Conservation (phyloP, 2,797 vertebrate genomes). For the Sciurus vulgaris region DNA sequence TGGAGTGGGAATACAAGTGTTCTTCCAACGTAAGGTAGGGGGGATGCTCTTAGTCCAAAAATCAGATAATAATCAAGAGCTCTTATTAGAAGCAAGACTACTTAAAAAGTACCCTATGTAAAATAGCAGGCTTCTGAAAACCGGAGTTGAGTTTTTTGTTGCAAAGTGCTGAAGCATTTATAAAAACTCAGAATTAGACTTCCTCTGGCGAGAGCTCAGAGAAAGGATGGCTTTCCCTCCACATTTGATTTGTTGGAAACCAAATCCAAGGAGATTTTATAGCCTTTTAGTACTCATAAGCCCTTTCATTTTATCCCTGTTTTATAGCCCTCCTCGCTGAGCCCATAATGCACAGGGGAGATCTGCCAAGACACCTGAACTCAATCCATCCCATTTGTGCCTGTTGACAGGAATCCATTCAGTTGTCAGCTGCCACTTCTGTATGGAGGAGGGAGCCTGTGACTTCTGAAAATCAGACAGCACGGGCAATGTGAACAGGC, state of each 20-base stretch:
- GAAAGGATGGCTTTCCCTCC: constrained; percentile 55
- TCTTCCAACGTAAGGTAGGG: not conserved
- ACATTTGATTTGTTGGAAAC: constrained; percentile 75
- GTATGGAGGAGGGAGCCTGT: not conserved
- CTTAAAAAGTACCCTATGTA: not conserved
- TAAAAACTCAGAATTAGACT: constrained; percentile 33
- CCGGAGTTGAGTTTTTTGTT: not conserved
- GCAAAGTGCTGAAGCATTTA: constrained; percentile 8
- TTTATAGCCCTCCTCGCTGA: constrained; percentile 71
- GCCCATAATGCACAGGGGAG: constrained; percentile 40
- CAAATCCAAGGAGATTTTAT: constrained; percentile 77
- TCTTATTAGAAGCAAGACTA: not conserved
- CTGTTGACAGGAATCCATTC: constrained; percentile 64
- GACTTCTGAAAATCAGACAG: not conserved
- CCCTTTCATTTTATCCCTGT: constrained; percentile 69
- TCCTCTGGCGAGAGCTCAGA: constrained; percentile 46
- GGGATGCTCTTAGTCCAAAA: not conserved
- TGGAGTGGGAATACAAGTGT: not conserved
- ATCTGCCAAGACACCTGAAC: constrained; percentile 47
- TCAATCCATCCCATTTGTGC: constrained; percentile 2
- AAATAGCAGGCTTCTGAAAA: not conserved
- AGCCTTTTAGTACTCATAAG: constrained; percentile 75
- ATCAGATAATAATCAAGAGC: not conserved
- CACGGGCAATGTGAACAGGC: not conserved
- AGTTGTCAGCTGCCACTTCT: constrained; percentile 67